Evolutionary conservation across 2,888 invertebrate genomes (phyloP).

Genomic region (Cryptus armator): DNA sequence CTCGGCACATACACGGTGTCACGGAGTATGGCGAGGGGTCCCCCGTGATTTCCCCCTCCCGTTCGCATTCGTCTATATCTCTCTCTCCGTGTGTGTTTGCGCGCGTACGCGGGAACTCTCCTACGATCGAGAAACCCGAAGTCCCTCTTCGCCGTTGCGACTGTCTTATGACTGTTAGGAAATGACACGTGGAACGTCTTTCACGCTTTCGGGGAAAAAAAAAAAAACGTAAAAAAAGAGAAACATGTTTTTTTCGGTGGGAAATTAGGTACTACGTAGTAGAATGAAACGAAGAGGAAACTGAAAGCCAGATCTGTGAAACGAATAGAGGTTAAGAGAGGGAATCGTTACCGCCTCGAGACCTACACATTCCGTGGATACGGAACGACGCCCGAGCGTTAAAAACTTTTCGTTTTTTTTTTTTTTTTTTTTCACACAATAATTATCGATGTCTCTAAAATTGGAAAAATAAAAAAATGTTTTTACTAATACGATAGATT

Average conservation of each 20-base stretch:
- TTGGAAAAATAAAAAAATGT: too few species aligned
- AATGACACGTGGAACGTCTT: conserved; percentile 76
- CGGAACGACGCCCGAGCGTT: too few species aligned
- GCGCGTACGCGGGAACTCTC: conserved; percentile 42
- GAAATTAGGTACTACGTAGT: too few species aligned
- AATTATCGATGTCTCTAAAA: too few species aligned
- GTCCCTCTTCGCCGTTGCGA: conserved; percentile 26
- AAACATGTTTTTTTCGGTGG: background rate
- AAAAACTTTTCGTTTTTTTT: too few species aligned
- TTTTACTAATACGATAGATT: too few species aligned
- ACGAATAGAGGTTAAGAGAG: too few species aligned
- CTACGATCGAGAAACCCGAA: conserved; percentile 38
- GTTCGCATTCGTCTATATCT: conserved; percentile 34
- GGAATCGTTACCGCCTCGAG: too few species aligned
- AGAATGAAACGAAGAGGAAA: too few species aligned
- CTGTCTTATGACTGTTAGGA: conserved; percentile 76
- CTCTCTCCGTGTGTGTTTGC: conserved; percentile 27
- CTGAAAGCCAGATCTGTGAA: too few species aligned
- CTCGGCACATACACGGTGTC: conserved; percentile 77
- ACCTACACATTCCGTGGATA: too few species aligned
- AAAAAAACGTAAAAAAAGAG: conserved; percentile 50
- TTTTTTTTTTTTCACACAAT: too few species aligned
- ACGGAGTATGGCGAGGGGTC: conserved; percentile 64
- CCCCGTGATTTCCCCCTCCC: conserved; percentile 80
- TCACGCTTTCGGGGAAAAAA: conserved; percentile 65